Conservation (phyloP, 2,888 invertebrate species). For the Agapetus fuscipes region DNA sequence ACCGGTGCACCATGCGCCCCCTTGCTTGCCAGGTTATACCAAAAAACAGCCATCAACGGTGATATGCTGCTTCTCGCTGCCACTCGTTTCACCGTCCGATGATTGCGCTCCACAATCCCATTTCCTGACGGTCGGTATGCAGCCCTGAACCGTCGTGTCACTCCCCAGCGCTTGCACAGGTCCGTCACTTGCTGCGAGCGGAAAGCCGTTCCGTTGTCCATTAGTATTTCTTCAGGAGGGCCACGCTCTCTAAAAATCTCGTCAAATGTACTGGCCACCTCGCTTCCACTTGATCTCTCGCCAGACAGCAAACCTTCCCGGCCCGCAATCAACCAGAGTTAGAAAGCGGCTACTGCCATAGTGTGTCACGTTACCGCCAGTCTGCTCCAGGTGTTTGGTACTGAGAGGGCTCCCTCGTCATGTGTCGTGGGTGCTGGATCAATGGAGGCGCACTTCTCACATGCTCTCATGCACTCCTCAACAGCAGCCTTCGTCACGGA, state of each 20-base stretch:
- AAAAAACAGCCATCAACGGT: neutral
- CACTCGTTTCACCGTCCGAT: neutral
- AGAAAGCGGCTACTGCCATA: too few relatives aligned
- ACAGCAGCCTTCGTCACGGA: too few relatives aligned
- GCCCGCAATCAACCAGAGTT: too few relatives aligned
- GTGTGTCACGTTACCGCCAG: too few relatives aligned
- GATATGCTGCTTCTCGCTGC: neutral
- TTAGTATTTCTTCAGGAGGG: neutral
- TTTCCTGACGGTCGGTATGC: too few relatives aligned
- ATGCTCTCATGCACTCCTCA: too few relatives aligned
- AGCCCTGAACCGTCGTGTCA: neutral
- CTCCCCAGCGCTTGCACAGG: neutral
- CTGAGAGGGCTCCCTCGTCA: too few relatives aligned
- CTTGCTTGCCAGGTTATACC: neutral
- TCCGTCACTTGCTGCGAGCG: neutral
- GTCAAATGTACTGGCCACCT: neutral
- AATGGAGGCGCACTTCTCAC: too few relatives aligned
- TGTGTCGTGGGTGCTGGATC: too few relatives aligned
- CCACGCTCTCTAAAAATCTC: neutral
- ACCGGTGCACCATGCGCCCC: neutral
- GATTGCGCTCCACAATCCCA: neutral
- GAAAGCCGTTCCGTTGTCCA: neutral
- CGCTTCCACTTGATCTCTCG: too few relatives aligned
- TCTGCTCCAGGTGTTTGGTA: too few relatives aligned
- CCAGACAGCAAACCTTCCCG: too few relatives aligned